Evolutionary conservation across 2,888 invertebrate genomes (phyloP), one percentile per base, ranked within the genome.

Genomic region (Harmothoe impar): DNA sequence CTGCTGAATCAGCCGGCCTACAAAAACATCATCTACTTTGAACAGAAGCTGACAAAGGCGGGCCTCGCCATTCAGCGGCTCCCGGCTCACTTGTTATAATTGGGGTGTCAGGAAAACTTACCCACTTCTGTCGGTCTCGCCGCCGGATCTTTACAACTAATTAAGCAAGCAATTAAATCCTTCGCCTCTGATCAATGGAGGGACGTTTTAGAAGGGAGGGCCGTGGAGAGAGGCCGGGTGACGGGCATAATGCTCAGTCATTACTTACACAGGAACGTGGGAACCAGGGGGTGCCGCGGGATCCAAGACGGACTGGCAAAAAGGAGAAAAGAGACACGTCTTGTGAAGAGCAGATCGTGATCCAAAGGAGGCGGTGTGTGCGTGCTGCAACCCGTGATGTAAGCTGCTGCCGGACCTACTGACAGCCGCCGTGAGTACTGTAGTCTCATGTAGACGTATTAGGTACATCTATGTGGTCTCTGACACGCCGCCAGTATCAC

Each of bases 21-120:
- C 20, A 84, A 84, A 84, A 84, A 84, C 84, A 84, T 43, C 84
- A 84, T 84, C 84, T 84, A 84, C 84, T 84, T 84, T 84, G 84
- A 84, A 84, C 84, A 84, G 10, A 17, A 84, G 43, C 84, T 84
- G 84, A 84, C 84, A 84, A 84, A 84, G 84, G 84, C 84, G 84
- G n/a, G 33, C 84, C 43, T 17, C 10, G 84, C 84, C 23, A 84
- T 17, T 84, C 35, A 35, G 12, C 43, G 25, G 84, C 51, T 84
- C 84, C 84, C 23, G 35, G 84, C 33, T 84, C 33, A 84, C 84
- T 84, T 51, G 84, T 84, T 84, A 84, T 84, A 84, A 84, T 84
- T 84, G 51, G 84, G 84, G 51, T 84, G 84, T 84, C 84, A 84
- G 29, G 84, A 84, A 84, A 84, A 84, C 84, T 84, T 84, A 84